phyloP scores from a whole-genome alignment of 2,888 invertebrate genomes.

The Acleris emargana region DNA sequence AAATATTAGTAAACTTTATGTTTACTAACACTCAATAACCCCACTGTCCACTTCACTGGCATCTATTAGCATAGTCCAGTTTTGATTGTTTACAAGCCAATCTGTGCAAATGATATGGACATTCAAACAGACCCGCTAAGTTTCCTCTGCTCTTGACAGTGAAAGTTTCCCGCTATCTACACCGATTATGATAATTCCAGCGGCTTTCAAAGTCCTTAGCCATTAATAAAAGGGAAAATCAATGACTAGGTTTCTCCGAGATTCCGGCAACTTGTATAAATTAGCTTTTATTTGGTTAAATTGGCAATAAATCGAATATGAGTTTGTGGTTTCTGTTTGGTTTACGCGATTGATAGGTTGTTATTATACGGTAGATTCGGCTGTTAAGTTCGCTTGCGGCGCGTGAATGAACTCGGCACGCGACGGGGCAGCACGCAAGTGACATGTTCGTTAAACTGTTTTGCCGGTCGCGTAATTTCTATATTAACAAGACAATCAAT shows the following conservation, averaged over 20 bases:
- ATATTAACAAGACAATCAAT: too few species aligned
- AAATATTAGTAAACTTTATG: not conserved
- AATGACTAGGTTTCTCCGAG: constrained; percentile 21
- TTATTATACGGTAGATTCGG: constrained; percentile 12
- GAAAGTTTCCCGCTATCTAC: constrained; percentile 31
- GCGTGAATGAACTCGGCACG: constrained; percentile 34
- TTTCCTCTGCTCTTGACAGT: constrained; percentile 41
- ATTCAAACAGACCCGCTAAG: constrained; percentile 8
- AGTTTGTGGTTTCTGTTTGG: constrained; percentile 12
- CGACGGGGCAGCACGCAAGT: constrained; percentile 27
- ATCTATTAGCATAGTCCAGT: constrained; percentile 15
- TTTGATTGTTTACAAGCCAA: constrained; percentile 21
- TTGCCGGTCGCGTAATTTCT: too few species aligned
- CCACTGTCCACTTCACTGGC: constrained; percentile 14
- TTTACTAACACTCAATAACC: not conserved
- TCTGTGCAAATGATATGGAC: constrained; percentile 27
- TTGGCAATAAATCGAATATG: constrained; percentile 1
- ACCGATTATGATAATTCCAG: constrained; percentile 33
- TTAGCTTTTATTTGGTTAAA: constrained; percentile 13
- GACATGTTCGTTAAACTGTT: constrained; percentile 11
- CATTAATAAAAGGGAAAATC: constrained; percentile 33
- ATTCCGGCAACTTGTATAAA: constrained; percentile 17
- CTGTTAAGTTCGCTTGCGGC: constrained; percentile 7
- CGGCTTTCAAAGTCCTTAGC: constrained; percentile 34
- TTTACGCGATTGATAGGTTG: constrained; percentile 8